Base-by-base conservation (phyloP, 2,113 vertebrate species). In the Malurus alboscapulatus region DNA sequence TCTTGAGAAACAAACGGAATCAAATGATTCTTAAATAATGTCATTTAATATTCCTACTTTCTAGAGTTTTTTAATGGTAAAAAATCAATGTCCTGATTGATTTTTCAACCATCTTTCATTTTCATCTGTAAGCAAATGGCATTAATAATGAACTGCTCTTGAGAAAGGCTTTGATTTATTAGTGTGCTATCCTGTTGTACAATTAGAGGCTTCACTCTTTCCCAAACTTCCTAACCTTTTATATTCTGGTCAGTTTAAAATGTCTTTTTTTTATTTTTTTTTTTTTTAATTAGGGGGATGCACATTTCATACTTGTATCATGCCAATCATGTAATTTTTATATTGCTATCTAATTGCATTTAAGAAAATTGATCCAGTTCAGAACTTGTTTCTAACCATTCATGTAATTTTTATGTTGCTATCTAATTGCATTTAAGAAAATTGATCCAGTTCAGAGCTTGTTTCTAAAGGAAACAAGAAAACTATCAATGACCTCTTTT, bases 81-180 rank as follows among this genome's bases (percentile, higher is more conserved):
- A 91, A 93, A 96, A 92, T 92, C 84, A 85, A 87, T 92, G 50
- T 62, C 24, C 15, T 58, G 40, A 94, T 84, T 91, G 92, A 92
- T 92, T 87, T 94, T 87, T 63, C 58, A 73, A 72, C 61, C 34
- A 84, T 79, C n/a, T 92, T 93, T 94, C 73, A 66, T 92, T 92
- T 92, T 73, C 19, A 62, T 85, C 51, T 73, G 14, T 71, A 83
- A 51, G 63, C 34, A 93, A 93, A 79, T 54, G 32, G 13, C 75
- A 83, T 89, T 89, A 83, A 92, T 79, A 92, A 85, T 94, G 59
- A 95, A 93, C 40, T 32, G 21, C 10, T 58, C 62, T 55, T 63
- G 77, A 91, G 62, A 83, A 92, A 76, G 25, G 5, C n/a, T 95
- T 87, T 94, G 87, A 91, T 81, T 45, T 92, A 69, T 73, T 89